Evolutionary conservation across 2,113 vertebrate species (phyloP), one percentile per base, ranked within the genome.

Genomic region (Brevimyrus niger): DNA sequence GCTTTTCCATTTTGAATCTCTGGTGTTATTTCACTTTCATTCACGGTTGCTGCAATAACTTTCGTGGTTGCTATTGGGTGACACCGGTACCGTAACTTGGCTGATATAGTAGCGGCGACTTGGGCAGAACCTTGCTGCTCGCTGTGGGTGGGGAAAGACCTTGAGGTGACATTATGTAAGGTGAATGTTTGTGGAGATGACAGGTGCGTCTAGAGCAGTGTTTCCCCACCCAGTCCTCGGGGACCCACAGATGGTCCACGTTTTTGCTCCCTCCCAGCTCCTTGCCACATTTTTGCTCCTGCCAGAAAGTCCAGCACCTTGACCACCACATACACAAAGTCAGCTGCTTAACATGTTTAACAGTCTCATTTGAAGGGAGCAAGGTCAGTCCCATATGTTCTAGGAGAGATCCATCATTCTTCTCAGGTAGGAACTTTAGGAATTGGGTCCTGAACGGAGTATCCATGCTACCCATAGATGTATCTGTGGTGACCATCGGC

Each of bases 121-220:
- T 23, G 65, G 31, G 11, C 89, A 86, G 17, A 47, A 73, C 27
- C 31, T 42, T 31, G 38, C 46, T 44, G 6, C 31, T 31, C 15
- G 19, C 84, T 89, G 44, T 87, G 15, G 19, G 27, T 76, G 21
- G 50, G 69, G 61, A 58, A 58, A 84, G 47, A 90, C 89, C 11
- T 83, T 46, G 0, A 44, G 48, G 35, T 80, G 2, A 80, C 3
- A 3, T 86, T 90, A 35, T 85, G 46, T 82, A 82, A 90, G 21
- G 9, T 80, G 89, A 90, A 89, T 88, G 88, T 90, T 89, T 90
- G 89, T 61, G 44, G 50, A 87, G 88, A 90, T 50, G 89, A 91
- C 84, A 88, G 55, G 88, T 82, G 86, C 92, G 89, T 31, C 10
- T 69, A 13, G n/a, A 13, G n/a, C n/a, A 31, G 61, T 27, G n/a